Evolutionary conservation across 2,888 invertebrate genomes (phyloP).

Genomic region (Amblyjoppa fuscipennis): DNA sequence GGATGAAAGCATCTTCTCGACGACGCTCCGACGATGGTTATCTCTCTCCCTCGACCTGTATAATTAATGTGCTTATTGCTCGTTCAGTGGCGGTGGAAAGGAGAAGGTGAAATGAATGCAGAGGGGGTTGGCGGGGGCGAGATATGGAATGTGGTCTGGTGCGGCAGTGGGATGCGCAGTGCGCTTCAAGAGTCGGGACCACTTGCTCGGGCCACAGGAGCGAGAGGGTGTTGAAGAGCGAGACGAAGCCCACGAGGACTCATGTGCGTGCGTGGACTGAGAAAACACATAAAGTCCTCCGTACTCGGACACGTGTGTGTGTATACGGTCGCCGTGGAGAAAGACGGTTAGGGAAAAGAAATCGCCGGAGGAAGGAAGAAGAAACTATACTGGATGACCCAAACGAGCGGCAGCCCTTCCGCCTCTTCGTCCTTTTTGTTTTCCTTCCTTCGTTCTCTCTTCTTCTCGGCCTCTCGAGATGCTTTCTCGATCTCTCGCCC

Average conservation of each 20-base stretch:
- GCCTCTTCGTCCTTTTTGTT: conserved; percentile 37
- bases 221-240: conserved; percentile 63
- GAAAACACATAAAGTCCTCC: conserved; percentile 41
- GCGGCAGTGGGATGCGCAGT: conserved; percentile 44
- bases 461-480: conserved; percentile 14
- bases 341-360: conserved; percentile 5
- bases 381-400: conserved; percentile 22
- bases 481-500: conserved; percentile 39
- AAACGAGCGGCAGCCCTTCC: conserved; percentile 53
- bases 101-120: conserved; percentile 30
- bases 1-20: conserved; percentile 33
- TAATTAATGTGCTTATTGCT: conserved; percentile 61
- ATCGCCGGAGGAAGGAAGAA: conserved; percentile 14
- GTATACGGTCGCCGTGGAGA: conserved; percentile 17
- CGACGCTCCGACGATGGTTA: conserved; percentile 9
- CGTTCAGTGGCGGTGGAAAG: conserved; percentile 18
- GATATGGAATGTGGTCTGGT: conserved; percentile 65
- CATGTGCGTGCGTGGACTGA: conserved; percentile 17
- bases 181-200: conserved; percentile 55
- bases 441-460: conserved; percentile 5
- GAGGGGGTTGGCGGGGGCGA: conserved; percentile 55
- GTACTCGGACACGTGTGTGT: conserved; percentile 37
- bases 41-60: conserved; percentile 17
- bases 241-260: conserved; percentile 33
- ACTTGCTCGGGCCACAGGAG: conserved; percentile 55